Evolutionary conservation across 2,797 vertebrate species (phyloP), one percentile per base, ranked within the genome.

Genomic region (Salmo trutta): DNA sequence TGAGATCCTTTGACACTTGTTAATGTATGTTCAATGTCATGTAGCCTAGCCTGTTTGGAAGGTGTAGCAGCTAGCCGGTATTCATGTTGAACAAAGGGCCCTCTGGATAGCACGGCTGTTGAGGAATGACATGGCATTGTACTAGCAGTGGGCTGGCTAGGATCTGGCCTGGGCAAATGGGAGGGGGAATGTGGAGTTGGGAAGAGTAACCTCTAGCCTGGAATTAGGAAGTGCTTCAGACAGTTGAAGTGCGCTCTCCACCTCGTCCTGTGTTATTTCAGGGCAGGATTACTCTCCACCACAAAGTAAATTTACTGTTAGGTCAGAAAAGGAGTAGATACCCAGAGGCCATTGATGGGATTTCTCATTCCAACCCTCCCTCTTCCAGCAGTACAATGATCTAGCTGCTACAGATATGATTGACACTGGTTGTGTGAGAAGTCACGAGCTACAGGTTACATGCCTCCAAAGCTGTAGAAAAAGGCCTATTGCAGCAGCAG

Each of bases 251-350:
- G 10, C 10, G 12, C 41, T 3, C 41, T 47, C 41, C 41, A 12
- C 77, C 19, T 24, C 75, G 62, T 83, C 17, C 68, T 0, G 69
- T 76, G 81, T 79, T 82, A 82, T 82, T 82, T 79, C 71, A 75
- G 77, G 75, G 71, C 24, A 14, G 75, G 75, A 79, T 79, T 79
- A 82, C 68, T 69, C 67, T 36, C 36, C 59, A 36, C 71, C 77
- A 67, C 75, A 75, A 76, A 79, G 77, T 79, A 77, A 77, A 82
- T 79, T 75, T 77, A 72, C 69, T 59, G 33, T 72, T 67, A 47
- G 2, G 68, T 74, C 56, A 65, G 75, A n/a, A 71, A 21, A 47
- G 70, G 14, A 19, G 72, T 52, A n/a, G 67, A 65, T 67, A 33
- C 36, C 51, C 29, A 69, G 53, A 82, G 78, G 81, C 74, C 78